Base-by-base conservation (phyloP, 2,888 invertebrate species). In the Coleophora flavipennella region DNA sequence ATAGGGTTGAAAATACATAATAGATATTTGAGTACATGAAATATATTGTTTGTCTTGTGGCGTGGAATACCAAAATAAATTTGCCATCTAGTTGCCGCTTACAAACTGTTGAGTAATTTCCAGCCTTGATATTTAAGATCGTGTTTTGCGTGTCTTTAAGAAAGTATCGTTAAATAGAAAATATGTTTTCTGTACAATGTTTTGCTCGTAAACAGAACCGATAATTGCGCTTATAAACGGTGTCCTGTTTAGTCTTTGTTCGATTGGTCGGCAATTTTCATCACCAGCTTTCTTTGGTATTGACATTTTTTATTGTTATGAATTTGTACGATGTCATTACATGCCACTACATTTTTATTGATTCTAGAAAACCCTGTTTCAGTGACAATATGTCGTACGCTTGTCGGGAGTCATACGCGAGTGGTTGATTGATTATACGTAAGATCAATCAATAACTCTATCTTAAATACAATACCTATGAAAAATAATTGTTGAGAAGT, bases 271-370 rank as follows among this genome's bases (percentile, higher is more conserved):
- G 65, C 66, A 59, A 57, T 61, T 64, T 61, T 56, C 55, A 53
- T 62, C 54, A 53, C 61, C 54, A 61, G 57, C 63, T 59, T 62
- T 62, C 53, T 64, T 48, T 48, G 49, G 57, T 59, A 67, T 61
- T 71, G 73, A 76, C 70, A 62, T 71, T 76, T 79, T n/a, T 79
- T 79, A 81, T 79, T 76, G 68, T 70, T 70, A 76, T 78, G 68
- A 79, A 80, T 81, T 20, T 69, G 73, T 72, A 71, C 67, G 57
- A 61, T 58, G 55, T 52, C 51, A 54, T 55, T 50, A 51, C 49
- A 45, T 20, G 20, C 3, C 20, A 6, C 6, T 20, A 20, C 20
- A 39, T 35, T 40, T 43, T 40, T 32, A 40, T 40, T 27, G 33
- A 27, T 8, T 20, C 27, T 37, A 4, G 20, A 4, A 20, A 20